Evolutionary conservation across 2,797 vertebrate species (phyloP).

Genomic region (Chloroceryle inda): DNA sequence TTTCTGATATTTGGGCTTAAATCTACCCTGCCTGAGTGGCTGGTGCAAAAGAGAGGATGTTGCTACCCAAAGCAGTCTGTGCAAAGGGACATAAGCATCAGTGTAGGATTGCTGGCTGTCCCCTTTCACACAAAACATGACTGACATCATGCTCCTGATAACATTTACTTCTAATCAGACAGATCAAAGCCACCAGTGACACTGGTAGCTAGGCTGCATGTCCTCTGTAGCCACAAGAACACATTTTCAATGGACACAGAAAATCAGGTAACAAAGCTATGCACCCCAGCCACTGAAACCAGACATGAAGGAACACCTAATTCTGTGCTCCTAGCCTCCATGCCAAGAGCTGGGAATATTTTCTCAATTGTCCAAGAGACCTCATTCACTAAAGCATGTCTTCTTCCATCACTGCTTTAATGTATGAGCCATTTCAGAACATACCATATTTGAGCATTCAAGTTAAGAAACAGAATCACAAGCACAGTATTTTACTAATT

Average conservation of each 20-base stretch:
- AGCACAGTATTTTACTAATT: not conserved
- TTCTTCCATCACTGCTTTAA: not conserved
- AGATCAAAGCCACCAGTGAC: not conserved
- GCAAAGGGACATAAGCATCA: not conserved
- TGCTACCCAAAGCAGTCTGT: not conserved
- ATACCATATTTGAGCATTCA: not conserved
- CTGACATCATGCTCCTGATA: not conserved
- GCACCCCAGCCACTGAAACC: not conserved
- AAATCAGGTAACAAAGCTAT: not conserved
- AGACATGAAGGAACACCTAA: accelerated
- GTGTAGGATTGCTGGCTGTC: not conserved
- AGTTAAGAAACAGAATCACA: not conserved
- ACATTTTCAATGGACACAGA: accelerated
- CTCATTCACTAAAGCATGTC: not conserved
- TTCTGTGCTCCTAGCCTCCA: not conserved
- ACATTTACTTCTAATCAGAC: not conserved
- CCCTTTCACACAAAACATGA: not conserved
- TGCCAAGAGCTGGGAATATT: not conserved
- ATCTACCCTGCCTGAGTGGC: not conserved
- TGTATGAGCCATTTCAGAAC: not conserved
- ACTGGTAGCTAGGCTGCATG: not conserved
- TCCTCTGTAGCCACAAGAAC: not conserved
- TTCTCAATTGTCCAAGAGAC: accelerated
- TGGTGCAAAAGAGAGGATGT: not conserved
- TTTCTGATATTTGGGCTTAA: not conserved